Percentiles rank a stretch among this genome's conserved stretches.
These are phyloP conservation scores for Dasyurus viverrinus DNA, from an alignment of 2,113 vertebrate genomes.

Conservation along the genomic window DNA sequence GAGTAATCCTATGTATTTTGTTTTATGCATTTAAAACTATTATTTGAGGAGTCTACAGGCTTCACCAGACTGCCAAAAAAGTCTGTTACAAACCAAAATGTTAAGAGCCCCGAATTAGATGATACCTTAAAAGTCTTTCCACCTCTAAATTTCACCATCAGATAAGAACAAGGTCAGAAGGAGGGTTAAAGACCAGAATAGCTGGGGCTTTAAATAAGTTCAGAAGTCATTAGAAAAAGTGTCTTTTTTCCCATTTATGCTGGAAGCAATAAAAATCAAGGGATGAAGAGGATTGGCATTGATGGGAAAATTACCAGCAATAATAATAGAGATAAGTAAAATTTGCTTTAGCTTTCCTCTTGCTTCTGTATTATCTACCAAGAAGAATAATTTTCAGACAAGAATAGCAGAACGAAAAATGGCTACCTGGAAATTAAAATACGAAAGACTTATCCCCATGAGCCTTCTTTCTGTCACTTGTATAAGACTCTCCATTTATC, in stretches of 20 bases:
- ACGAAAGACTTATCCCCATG: not conserved
- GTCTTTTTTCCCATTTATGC: not conserved
- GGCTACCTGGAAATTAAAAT: not conserved
- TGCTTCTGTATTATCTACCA: not conserved
- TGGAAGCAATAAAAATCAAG: not conserved
- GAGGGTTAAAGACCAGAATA: not conserved
- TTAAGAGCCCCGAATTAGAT: not conserved
- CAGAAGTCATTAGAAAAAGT: not conserved
- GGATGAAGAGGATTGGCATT: not conserved
- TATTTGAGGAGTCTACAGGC: not conserved
- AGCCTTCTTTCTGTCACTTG: not conserved
- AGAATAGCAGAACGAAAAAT: not conserved
- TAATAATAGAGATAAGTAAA: not conserved
- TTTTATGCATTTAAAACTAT: not conserved
- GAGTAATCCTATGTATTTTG: not conserved
- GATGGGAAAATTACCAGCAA: not conserved
- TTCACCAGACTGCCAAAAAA: not conserved
- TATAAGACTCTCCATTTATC: not conserved
- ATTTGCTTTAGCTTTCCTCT: not conserved
- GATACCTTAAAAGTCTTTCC: not conserved
- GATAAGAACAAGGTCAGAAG: not conserved
- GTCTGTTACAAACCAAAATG: not conserved
- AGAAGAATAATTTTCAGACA: not conserved
- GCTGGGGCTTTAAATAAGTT: not conserved
- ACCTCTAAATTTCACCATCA: constrained; percentile 6